Percentiles rank a stretch among this genome's conserved stretches.
phyloP scores from a whole-genome alignment of 2,888 invertebrate genomes.

The Clistopyga incitator region DNA sequence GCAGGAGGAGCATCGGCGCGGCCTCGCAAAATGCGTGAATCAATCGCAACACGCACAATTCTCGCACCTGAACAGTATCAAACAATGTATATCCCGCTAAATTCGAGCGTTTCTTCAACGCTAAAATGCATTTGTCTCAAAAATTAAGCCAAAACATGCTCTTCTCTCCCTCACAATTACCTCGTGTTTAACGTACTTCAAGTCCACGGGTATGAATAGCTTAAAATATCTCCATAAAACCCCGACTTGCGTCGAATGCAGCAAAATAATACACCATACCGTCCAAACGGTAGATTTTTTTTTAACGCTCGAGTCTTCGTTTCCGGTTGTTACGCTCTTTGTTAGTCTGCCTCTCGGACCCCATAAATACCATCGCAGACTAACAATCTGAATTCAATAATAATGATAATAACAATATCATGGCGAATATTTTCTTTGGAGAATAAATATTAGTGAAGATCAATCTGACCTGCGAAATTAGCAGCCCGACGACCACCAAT shows the following conservation, averaged over 20 bases:
- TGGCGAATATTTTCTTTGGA: too few relatives aligned
- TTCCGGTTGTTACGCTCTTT: constrained; percentile 65
- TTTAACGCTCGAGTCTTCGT: constrained; percentile 73
- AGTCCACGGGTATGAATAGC: constrained; percentile 92
- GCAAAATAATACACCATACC: constrained; percentile 85
- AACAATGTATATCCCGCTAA: not conserved
- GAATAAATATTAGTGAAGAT: too few relatives aligned
- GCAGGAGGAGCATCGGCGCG: constrained; percentile 94
- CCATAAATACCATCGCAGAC: constrained; percentile 90
- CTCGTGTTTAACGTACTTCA: constrained; percentile 93
- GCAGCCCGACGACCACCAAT: constrained; percentile 89
- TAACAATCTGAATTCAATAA: constrained; percentile 86
- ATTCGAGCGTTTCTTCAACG: not conserved
- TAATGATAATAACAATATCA: too few relatives aligned
- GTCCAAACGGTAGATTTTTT: constrained; percentile 77
- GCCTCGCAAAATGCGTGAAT: constrained; percentile 96
- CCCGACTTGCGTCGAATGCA: constrained; percentile 90
- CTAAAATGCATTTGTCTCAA: too few relatives aligned
- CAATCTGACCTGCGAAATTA: constrained; percentile 89
- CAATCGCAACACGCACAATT: constrained; percentile 90
- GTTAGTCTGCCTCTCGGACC: constrained; percentile 81
- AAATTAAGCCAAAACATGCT: not conserved
- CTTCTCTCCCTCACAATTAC: constrained; percentile 81
- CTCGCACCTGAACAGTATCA: constrained; percentile 83
- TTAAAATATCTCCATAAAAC: constrained; percentile 94